Conservation (phyloP, 2,797 vertebrate genomes). For the Garrulus glandarius region DNA sequence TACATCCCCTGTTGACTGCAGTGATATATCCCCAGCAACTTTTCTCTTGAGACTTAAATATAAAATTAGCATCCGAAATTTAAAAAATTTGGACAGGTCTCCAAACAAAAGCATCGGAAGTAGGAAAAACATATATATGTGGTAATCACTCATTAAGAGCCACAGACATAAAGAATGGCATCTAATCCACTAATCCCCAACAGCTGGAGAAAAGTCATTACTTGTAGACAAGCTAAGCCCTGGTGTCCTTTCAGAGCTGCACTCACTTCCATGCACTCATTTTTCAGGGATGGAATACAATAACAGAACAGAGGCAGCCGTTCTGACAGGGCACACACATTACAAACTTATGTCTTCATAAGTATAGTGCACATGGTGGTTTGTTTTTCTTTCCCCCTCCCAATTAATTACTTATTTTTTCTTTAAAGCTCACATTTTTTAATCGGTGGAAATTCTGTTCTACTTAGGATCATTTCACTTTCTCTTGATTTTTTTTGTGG, state of each 20-base stretch:
- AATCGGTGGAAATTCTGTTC: background rate
- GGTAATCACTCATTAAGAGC: background rate
- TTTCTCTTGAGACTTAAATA: background rate
- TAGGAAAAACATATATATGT: background rate
- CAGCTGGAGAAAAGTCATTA: background rate
- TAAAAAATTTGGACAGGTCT: background rate
- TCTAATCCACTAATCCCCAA: background rate
- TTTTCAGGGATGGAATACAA: background rate
- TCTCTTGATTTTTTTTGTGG: background rate
- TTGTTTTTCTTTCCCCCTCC: rapidly evolving
- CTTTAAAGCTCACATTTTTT: background rate
- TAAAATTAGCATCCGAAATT: background rate
- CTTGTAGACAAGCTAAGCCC: background rate
- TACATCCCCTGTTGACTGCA: background rate
- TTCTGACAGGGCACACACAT: background rate
- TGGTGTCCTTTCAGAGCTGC: rapidly evolving
- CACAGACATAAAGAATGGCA: background rate
- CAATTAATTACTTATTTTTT: background rate
- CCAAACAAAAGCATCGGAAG: background rate
- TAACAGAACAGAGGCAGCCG: background rate
- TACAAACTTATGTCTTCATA: background rate
- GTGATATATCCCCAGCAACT: background rate
- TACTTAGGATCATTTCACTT: background rate
- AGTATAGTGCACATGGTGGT: rapidly evolving
- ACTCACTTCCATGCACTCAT: background rate